Conservation (phyloP, 2,888 invertebrate genomes). For the Chymomyza amoena region DNA sequence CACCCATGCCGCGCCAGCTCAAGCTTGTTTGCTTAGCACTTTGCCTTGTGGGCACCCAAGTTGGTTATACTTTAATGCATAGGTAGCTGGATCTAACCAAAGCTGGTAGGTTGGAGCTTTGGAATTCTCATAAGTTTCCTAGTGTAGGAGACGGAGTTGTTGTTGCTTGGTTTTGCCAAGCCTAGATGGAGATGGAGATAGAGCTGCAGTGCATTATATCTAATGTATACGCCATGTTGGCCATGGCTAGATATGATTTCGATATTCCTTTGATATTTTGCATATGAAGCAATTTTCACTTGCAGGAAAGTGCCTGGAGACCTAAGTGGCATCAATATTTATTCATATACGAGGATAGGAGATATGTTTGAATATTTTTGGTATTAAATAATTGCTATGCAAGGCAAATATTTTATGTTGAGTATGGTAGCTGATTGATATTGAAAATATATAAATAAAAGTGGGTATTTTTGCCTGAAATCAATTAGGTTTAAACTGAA, state of each 20-base stretch:
- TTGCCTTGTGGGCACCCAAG: neutral
- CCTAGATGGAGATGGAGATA: neutral
- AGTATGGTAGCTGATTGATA: neutral
- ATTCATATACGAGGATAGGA: neutral
- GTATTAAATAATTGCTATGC: neutral
- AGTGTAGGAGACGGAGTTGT: too few relatives aligned
- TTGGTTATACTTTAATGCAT: neutral
- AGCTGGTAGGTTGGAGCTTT: neutral
- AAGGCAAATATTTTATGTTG: neutral
- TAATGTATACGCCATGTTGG: neutral
- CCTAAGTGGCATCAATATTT: neutral
- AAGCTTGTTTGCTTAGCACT: constrained; percentile 15
- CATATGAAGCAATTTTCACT: neutral
- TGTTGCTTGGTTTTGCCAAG: too few relatives aligned
- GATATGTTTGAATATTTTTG: neutral
- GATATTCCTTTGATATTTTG: neutral
- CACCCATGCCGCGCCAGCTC: neutral
- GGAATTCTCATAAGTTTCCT: neutral
- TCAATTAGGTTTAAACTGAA: too few relatives aligned
- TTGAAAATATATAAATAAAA: too few relatives aligned
- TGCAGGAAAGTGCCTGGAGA: neutral
- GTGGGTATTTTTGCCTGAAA: too few relatives aligned
- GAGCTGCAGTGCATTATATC: neutral
- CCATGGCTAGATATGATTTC: neutral
- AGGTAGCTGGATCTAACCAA: neutral